Percentiles rank a stretch among this genome's conserved stretches.
These are phyloP conservation scores for Dryas iulia DNA, from an alignment of 1,140 invertebrate species.

Conservation along the genomic window DNA sequence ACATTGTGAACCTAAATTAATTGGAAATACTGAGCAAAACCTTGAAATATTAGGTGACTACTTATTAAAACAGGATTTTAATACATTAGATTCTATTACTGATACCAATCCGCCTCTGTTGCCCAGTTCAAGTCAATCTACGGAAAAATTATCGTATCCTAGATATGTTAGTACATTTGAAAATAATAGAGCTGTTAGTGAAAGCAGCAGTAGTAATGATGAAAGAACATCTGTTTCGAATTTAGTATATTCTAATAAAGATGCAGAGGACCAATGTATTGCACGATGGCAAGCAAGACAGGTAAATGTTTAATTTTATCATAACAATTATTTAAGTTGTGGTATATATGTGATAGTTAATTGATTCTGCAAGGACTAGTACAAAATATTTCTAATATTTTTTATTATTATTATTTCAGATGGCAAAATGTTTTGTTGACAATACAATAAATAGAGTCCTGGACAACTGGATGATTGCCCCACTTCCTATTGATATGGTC, in stretches of 20 bases:
- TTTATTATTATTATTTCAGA: conserved; percentile 46
- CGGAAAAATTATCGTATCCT: conserved; percentile 54
- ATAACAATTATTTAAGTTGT: background rate
- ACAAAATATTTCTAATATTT: no score
- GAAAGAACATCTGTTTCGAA: conserved; percentile 33
- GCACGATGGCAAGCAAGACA: conserved; percentile 86
- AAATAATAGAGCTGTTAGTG: conserved; percentile 34
- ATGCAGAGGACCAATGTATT: conserved; percentile 79
- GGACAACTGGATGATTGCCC: conserved; percentile 82
- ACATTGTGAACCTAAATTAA: conserved; percentile 41
- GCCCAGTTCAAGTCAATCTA: conserved; percentile 48
- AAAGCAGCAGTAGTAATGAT: conserved; percentile 38
- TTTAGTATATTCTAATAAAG: conserved; percentile 45
- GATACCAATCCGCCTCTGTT: conserved; percentile 48
- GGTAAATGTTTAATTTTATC: conserved; percentile 45
- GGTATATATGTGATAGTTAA: no score
- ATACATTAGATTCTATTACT: conserved; percentile 61
- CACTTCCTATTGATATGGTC: conserved; percentile 60
- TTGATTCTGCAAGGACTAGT: no score
- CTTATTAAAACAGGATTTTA: conserved; percentile 73
- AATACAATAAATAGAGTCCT: conserved; percentile 86
- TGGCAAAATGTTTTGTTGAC: conserved; percentile 85
- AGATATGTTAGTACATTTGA: conserved; percentile 61
- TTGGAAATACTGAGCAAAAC: conserved; percentile 69
- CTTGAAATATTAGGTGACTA: conserved; percentile 73